Evolutionary conservation across 2,888 invertebrate species (phyloP).

Genomic region (Carcina quercana): DNA sequence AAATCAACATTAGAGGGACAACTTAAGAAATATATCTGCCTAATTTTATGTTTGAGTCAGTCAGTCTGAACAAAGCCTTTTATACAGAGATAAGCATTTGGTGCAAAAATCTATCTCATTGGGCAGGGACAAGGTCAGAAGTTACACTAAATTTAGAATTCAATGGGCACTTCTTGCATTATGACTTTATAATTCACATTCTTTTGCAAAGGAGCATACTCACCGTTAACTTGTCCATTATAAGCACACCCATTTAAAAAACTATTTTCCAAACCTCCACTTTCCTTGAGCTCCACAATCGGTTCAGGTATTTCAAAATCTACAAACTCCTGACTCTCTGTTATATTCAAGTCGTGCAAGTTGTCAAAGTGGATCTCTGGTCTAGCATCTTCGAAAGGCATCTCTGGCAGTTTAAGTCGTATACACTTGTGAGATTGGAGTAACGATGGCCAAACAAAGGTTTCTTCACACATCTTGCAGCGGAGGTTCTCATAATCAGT

Average conservation of each 20-base stretch:
- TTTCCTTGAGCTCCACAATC: conserved; percentile 40
- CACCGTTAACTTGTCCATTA: conserved; percentile 5
- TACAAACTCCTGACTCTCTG: conserved; percentile 37
- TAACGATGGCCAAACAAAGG: conserved; percentile 48
- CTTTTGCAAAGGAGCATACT: conserved; percentile 19
- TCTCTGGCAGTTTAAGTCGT: conserved; percentile 35
- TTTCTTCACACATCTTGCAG: conserved; percentile 50
- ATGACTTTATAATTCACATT: conserved; percentile 41
- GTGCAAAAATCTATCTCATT: too few species aligned
- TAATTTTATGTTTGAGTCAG: too few species aligned
- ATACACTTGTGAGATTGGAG: conserved; percentile 47
- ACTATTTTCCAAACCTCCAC: background rate
- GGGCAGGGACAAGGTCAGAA: background rate
- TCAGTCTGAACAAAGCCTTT: too few species aligned
- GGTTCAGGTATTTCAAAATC: conserved; percentile 60
- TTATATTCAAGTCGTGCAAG: conserved; percentile 29
- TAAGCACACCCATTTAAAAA: conserved; percentile 5
- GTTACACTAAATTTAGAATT: conserved; percentile 31
- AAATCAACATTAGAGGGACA: too few species aligned
- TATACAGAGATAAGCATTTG: too few species aligned
- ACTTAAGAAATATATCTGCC: too few species aligned
- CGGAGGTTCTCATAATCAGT: conserved; percentile 26
- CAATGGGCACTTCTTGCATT: conserved; percentile 59
- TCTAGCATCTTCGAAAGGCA: conserved; percentile 45
- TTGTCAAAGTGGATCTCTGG: conserved; percentile 51